These are phyloP conservation scores for Nemurella pictetii DNA, from an alignment of 2,888 invertebrate species.

Conservation along the genomic window DNA sequence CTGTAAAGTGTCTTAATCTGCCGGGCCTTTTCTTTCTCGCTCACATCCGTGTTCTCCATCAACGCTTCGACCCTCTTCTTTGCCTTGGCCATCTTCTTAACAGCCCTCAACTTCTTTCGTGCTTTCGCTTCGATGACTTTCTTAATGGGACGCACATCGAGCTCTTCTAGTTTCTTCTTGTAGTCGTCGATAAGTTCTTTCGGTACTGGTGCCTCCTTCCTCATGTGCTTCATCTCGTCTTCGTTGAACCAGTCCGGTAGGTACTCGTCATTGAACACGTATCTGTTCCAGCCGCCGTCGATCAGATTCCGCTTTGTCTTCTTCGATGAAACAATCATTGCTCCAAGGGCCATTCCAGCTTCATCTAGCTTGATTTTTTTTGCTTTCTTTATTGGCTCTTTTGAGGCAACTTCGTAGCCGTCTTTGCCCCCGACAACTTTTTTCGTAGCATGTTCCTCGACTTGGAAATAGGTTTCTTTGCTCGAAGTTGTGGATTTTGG, in stretches of 20 bases:
- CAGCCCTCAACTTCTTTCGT: constrained; percentile 89
- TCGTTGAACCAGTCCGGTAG: constrained; percentile 95
- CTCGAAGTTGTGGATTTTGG: neutral
- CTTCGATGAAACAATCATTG: constrained; percentile 86
- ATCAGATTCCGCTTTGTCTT: constrained; percentile 88
- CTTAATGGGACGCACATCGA: constrained; percentile 94
- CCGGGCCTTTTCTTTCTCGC: constrained; percentile 89
- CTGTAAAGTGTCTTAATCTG: constrained; percentile 92
- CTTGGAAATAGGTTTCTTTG: neutral
- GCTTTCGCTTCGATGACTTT: constrained; percentile 98
- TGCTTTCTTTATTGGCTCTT: constrained; percentile 51
- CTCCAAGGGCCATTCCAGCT: constrained; percentile 89
- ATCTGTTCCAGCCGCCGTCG: constrained; percentile 92
- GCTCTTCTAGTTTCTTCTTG: constrained; percentile 78
- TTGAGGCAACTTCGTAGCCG: constrained; percentile 70
- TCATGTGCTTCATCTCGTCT: constrained; percentile 91
- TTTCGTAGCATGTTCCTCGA: constrained; percentile 23
- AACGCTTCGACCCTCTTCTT: constrained; percentile 95
- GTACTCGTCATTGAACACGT: constrained; percentile 86
- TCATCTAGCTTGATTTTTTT: constrained; percentile 75
- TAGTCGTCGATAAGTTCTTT: constrained; percentile 85
- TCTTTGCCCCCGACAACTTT: constrained; percentile 53
- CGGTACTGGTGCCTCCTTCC: constrained; percentile 79
- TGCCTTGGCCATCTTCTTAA: constrained; percentile 86
- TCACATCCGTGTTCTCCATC: constrained; percentile 85